These are phyloP conservation scores for Drosophila leonis DNA, from an alignment of 2,888 invertebrate genomes.

Conservation along the genomic window DNA sequence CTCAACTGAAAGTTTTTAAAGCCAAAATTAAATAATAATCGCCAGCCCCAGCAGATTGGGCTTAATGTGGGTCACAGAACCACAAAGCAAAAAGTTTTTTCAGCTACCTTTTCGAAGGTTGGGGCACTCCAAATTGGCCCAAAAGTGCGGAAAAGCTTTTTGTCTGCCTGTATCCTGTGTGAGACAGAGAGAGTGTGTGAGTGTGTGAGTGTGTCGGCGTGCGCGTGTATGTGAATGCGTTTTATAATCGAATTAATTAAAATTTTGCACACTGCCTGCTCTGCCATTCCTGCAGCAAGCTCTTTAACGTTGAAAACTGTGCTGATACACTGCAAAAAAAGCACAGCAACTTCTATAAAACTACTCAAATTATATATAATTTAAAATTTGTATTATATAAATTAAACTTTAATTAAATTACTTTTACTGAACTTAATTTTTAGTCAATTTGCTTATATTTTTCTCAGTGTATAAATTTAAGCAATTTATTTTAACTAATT, in stretches of 20 bases:
- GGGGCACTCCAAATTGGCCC: neutral
- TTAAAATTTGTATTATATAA: neutral
- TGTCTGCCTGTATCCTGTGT: slow-evolving; percentile 43
- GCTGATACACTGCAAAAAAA: slow-evolving; percentile 32
- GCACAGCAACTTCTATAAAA: neutral
- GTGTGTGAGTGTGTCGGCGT: slow-evolving; percentile 8
- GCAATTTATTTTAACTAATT: neutral
- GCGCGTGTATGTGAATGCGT: slow-evolving; percentile 57
- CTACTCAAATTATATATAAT: neutral
- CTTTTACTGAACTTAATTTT: neutral
- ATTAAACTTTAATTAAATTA: neutral
- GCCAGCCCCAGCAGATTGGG: slow-evolving; percentile 2
- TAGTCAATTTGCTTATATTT: neutral
- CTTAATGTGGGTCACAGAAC: slow-evolving; percentile 63
- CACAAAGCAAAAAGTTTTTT: slow-evolving; percentile 23
- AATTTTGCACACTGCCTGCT: slow-evolving; percentile 61
- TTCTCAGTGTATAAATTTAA: neutral
- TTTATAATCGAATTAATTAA: slow-evolving; percentile 79
- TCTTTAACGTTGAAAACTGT: slow-evolving; percentile 4
- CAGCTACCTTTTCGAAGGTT: slow-evolving; percentile 2
- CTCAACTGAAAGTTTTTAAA: slow-evolving; percentile 14
- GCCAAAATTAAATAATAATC: slow-evolving; percentile 19
- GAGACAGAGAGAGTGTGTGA: slow-evolving; percentile 8
- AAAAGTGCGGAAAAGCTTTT: slow-evolving; percentile 69
- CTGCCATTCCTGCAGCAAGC: neutral